Evolutionary conservation across 2,797 vertebrate species (phyloP).

Genomic region (Esox lucius): DNA sequence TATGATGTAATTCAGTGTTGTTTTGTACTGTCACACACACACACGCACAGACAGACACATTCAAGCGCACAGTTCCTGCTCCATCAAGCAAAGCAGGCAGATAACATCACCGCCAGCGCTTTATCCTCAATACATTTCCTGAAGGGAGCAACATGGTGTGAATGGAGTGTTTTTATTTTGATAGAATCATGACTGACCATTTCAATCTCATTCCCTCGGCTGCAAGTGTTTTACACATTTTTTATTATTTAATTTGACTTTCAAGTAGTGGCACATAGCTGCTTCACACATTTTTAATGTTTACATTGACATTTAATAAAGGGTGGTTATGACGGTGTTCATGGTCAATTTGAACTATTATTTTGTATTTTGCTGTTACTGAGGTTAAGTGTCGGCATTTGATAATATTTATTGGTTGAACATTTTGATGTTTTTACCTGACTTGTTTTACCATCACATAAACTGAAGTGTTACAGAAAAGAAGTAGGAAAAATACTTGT

Average conservation of each 20-base stretch:
- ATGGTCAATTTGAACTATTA: constrained; percentile 30
- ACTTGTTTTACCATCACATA: constrained; percentile 48
- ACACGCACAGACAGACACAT: neutral
- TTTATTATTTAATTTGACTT: constrained; percentile 11
- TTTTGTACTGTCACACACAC: neutral
- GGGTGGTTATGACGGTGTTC: constrained; percentile 11
- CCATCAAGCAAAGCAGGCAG: neutral
- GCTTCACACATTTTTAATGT: constrained; percentile 21
- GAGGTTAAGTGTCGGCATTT: constrained; percentile 36
- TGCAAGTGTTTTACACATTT: constrained; percentile 18
- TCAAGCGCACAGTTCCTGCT: neutral
- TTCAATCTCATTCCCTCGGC: constrained; percentile 19
- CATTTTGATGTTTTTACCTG: constrained; percentile 48
- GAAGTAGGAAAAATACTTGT: constrained; percentile 40
- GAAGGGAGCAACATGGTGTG: neutral
- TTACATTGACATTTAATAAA: constrained; percentile 52
- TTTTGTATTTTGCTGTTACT: constrained; percentile 46
- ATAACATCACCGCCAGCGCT: neutral
- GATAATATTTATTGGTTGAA: constrained; percentile 56
- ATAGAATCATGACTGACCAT: constrained; percentile 21
- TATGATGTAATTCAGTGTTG: neutral
- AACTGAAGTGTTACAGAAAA: constrained; percentile 49
- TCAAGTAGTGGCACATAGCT: constrained; percentile 8
- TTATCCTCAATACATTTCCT: neutral
- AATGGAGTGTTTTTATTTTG: constrained; percentile 16